A percentile compares a stretch with the other conserved stretches of the same genome.
Conservation (phyloP, 2,888 invertebrate species). For the Nowickia ferox region DNA sequence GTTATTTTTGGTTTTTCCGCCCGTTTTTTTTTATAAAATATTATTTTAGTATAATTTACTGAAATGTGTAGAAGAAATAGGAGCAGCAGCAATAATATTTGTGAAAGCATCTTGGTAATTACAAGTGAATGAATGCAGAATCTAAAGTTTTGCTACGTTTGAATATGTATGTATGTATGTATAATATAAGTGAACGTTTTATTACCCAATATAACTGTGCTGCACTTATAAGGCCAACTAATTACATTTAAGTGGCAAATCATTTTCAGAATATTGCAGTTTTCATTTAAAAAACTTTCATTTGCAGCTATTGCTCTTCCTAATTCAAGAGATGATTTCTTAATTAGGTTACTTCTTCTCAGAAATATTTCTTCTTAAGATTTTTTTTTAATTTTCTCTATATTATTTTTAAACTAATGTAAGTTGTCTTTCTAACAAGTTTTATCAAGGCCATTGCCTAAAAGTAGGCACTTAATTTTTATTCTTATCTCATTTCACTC, state of each 20-base stretch:
- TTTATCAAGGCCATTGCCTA: background rate
- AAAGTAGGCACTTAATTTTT: slow-evolving; percentile 31
- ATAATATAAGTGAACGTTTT: background rate
- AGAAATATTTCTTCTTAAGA: too few relatives aligned
- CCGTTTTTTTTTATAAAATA: slow-evolving; percentile 56
- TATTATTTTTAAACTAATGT: background rate
- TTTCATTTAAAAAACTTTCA: background rate
- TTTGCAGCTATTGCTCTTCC: background rate
- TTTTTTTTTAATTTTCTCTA: background rate
- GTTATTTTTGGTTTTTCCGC: slow-evolving; percentile 62
- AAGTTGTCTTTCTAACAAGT: too few relatives aligned
- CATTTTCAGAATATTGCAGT: background rate
- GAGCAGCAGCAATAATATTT: background rate
- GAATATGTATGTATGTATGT: too few relatives aligned
- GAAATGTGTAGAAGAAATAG: background rate
- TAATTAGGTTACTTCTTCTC: background rate
- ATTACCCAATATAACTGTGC: background rate
- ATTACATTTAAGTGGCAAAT: background rate
- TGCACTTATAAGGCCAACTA: background rate
- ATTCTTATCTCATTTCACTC: background rate
- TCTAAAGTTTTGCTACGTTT: background rate
- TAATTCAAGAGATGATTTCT: background rate
- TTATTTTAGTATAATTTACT: slow-evolving; percentile 30
- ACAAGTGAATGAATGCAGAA: background rate
- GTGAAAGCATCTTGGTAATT: background rate